Evolutionary conservation across 2,113 vertebrate species (phyloP), one percentile per base, ranked within the genome.

Genomic region (Pelodiscus sinensis): DNA sequence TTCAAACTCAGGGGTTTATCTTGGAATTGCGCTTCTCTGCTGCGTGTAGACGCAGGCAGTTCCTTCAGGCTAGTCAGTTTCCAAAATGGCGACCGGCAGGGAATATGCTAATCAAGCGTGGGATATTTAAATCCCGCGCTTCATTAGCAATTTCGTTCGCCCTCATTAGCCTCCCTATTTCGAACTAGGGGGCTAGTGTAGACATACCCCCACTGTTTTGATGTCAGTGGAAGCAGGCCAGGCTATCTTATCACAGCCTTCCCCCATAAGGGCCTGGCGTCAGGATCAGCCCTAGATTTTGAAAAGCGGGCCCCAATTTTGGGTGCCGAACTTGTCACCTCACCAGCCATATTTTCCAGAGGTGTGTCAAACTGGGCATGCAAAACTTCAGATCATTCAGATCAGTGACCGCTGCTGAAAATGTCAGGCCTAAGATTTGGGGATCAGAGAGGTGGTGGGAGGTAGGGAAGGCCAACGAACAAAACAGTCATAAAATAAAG

Each of bases 401-500:
- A 44, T 75, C 71, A 75, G 21, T 12, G 35, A 11, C 6, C 44
- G 22, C 21, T 12, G 21, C 19, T 75, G 11, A 44, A 38, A 75
- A 38, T 44, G 13, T 50, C 25, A 25, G 22, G 38, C 13, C 73
- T 50, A 27, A 35, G 65, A 35, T 35, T 21, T 71, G n/a, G 65
- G 1, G 58, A 54, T 54, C 14, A 14, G 9, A 24, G 54, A 2
- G 54, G 0, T 15, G 9, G 80, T 57, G 38, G 15, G 27, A 8
- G 29, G 81, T 84, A 31, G 68, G 54, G 21, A 7, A 4, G 18
- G 62, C 2, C 0, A 2, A n/a, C 38, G 25, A 13, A 12, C 50
- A 18, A 68, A 50, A 1, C 3, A 0, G 0, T 6, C 29, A 60
- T 1, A 22, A 77, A 9, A 2, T 2, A 60, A 44, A 58, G 27